Base-by-base conservation (phyloP, 2,888 invertebrate genomes). In the Melinaea marsaeus region DNA sequence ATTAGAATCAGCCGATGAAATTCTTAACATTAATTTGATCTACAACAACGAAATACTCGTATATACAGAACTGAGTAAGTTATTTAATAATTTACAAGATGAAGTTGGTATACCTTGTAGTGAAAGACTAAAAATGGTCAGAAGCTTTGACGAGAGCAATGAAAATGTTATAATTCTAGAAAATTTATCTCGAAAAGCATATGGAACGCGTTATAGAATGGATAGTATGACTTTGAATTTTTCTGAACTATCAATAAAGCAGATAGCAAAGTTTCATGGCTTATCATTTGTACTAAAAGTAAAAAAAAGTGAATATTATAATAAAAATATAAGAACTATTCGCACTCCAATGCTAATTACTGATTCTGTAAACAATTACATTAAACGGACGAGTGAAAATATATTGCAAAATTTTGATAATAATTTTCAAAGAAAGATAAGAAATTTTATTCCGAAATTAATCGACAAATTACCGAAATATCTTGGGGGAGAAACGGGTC, bases 101-200 rank as follows among this genome's bases (percentile, higher is more conserved):
- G 72, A 75, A 60, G 75, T 70, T 0, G 70, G 73, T 2, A 63
- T 85, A 11, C 79, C 81, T 4, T 1, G 22, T 7, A 60, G 69
- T 13, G 75, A 83, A 55, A 74, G 75, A 68, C 79, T 74, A 11
- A 74, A 72, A 51, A 73, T 74, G n/a, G 71, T 73, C 0, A 78
- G 80, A 63, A 70, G 69, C 58, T 84, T 74, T 37, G 65, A 73
- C 4, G 77, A 77, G 65, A 74, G 74, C 6, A 74, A 73, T 58
- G 57, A 67, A 7, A 72, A 79, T 60, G 74, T 76, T 3, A 77
- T 85, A 2, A 75, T 84, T 45, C 69, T 85, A 45, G 81, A 84
- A 65, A 80, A 85, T 66, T 57, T 83, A 7, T 57, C 71, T 4
- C 75, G 51, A 74, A 75, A 74, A 57, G 79, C 78, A 2, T 83